Conservation (phyloP, 2,888 invertebrate species). For the Camptogramma bilineatum region DNA sequence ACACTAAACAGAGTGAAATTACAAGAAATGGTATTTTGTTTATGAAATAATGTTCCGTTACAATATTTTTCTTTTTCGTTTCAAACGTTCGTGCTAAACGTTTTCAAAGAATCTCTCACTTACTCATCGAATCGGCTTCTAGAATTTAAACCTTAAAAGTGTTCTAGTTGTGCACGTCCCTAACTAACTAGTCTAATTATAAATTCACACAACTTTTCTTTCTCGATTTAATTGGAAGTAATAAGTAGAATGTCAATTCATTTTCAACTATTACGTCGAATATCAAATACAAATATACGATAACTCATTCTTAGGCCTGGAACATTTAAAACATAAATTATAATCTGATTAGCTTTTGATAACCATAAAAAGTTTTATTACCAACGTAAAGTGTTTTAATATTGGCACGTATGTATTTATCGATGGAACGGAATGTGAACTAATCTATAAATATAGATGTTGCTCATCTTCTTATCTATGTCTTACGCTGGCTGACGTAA, state of each 20-base stretch:
- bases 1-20: too few species aligned
- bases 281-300: too few species aligned
- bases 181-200: background rate
- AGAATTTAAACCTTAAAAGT: background rate
- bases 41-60: background rate
- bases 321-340: constrained; percentile 12
- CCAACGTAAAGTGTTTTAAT: constrained; percentile 32
- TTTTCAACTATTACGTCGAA: background rate
- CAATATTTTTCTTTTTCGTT: background rate
- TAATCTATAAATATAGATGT: constrained; percentile 47
- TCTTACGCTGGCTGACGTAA: constrained; percentile 53
- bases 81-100: too few species aligned
- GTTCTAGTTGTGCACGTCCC: background rate
- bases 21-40: background rate
- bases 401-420: constrained; percentile 35
- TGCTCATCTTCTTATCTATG: constrained; percentile 48
- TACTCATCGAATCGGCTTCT: background rate
- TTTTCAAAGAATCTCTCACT: too few species aligned
- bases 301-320: background rate
- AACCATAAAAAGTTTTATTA: constrained; percentile 32
- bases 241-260: background rate
- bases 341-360: constrained; percentile 27
- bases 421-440: constrained; percentile 51
- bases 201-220: background rate
- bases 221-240: background rate